phyloP scores from a whole-genome alignment of 1,140 invertebrate species.

The Cherax destructor region DNA sequence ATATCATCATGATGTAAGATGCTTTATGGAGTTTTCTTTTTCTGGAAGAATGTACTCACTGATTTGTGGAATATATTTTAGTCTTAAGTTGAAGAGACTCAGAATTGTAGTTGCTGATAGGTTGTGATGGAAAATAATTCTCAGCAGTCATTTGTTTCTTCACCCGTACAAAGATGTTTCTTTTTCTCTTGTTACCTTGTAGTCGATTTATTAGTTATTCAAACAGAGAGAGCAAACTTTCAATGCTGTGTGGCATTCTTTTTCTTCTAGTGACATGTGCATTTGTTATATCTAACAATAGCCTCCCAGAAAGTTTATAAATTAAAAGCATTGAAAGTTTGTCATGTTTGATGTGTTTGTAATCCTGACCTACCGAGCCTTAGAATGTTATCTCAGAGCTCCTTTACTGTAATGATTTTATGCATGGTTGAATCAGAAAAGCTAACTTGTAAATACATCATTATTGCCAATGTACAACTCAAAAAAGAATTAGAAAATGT shows the following conservation, averaged over 20 bases:
- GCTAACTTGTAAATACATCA: constrained; percentile 20
- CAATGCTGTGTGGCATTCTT: constrained; percentile 35
- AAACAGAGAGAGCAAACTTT: constrained; percentile 41
- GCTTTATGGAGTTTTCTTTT: constrained; percentile 37
- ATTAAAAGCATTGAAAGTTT: constrained; percentile 50
- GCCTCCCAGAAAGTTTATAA: neutral
- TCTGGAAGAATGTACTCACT: constrained; percentile 53
- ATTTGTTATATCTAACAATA: neutral
- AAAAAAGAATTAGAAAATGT: constrained; percentile 26
- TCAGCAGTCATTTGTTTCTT: constrained; percentile 41
- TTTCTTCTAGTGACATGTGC: neutral
- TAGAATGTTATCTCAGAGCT: constrained; percentile 50
- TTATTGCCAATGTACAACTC: constrained; percentile 54
- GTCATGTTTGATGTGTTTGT: constrained; percentile 39
- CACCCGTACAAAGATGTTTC: constrained; percentile 37
- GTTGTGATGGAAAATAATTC: constrained; percentile 32
- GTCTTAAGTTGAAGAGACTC: constrained; percentile 47
- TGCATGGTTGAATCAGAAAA: constrained; percentile 55
- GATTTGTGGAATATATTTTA: constrained; percentile 46
- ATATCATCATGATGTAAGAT: constrained; percentile 34
- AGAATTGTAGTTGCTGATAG: constrained; percentile 59
- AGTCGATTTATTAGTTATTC: constrained; percentile 44
- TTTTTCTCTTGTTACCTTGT: constrained; percentile 48
- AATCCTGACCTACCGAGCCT: constrained; percentile 56
- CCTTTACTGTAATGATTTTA: constrained; percentile 52